phyloP scores from a whole-genome alignment of 2,797 vertebrate species.

The Chelidonichthys spinosus region DNA sequence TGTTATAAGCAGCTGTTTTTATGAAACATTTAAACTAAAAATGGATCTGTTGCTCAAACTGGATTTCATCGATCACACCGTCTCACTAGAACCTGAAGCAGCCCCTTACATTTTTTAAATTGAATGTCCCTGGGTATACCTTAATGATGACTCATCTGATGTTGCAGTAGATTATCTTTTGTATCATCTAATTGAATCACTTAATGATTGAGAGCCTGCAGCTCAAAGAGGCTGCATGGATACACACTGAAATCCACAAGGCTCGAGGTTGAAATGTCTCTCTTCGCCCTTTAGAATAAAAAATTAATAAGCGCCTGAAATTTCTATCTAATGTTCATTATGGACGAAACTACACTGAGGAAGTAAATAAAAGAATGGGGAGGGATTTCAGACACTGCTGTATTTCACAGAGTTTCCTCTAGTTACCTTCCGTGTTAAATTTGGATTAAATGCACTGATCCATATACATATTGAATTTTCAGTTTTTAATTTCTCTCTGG shows the following conservation, averaged over 20 bases:
- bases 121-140: neutral
- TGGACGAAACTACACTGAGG: neutral
- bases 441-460: slow-evolving; percentile 37
- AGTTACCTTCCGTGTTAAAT: slow-evolving; percentile 13
- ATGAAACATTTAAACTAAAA: neutral
- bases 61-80: neutral
- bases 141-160: neutral
- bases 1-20: neutral
- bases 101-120: neutral
- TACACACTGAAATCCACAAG: neutral
- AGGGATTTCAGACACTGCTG: neutral
- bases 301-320: neutral
- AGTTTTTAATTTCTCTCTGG: slow-evolving; percentile 10
- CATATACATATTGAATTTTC: slow-evolving; percentile 12
- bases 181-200: slow-evolving; percentile 9
- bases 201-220: neutral
- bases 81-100: neutral
- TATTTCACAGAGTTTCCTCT: neutral
- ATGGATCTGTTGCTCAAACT: too few species aligned
- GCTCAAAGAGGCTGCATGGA: neutral
- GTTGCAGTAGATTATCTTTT: slow-evolving; percentile 10
- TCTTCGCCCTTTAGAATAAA: slow-evolving; percentile 1
- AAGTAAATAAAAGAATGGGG: neutral
- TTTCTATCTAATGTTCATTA: neutral
- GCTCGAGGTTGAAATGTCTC: neutral